Base-by-base conservation (phyloP, 1,140 invertebrate genomes). In the Bacillus rossius region DNA sequence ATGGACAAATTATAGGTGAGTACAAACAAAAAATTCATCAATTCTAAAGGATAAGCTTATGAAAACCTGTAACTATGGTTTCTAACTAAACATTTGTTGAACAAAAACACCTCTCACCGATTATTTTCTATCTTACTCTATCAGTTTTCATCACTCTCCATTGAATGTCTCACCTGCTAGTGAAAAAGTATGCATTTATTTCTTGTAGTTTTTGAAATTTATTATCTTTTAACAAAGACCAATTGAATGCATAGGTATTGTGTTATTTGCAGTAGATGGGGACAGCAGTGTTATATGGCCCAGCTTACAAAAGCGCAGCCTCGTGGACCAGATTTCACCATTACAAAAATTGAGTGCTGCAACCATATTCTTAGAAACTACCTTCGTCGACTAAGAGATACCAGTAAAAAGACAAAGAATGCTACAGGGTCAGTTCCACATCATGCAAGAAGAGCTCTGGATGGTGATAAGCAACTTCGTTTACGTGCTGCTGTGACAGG, bases 1-100 rank as follows among this genome's bases (percentile, higher is more conserved):
- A 67, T 47, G 55, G 56, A 23, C 13, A 41, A n/a, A 41, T 69
- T 8, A 63, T 71, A 26, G 70, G 69, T 65, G 29, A 68, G 23
- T 45, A 45, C 23, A 45, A 19, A 45, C 43, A 19, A 45, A 45
- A 19, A 45, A 5, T 19, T 45, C 23, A 45, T 45, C 43, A 34
- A 34, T n/a, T 34, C 29, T 34, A 34, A 34, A 7, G 29, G 10
- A 34, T 4, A 34, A 34, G 29, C 29, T 34, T 34, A 34, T 34
- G 29, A 34, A 34, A 34, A 4, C 29, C 29, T 34, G 29, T 34
- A 34, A 34, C 29, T 4, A 10, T 34, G 29, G 29, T 34, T 34
- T 34, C 29, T 7, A 34, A 34, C 29, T 34, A 34, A 34, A 34
- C 29, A 34, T 34, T 34, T 34, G 29, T 34, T 34, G 29, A 34